Percentiles rank a stretch among this genome's conserved stretches.
Evolutionary conservation across 2,888 invertebrate species (phyloP).

Genomic region (Leucophenga montana): DNA sequence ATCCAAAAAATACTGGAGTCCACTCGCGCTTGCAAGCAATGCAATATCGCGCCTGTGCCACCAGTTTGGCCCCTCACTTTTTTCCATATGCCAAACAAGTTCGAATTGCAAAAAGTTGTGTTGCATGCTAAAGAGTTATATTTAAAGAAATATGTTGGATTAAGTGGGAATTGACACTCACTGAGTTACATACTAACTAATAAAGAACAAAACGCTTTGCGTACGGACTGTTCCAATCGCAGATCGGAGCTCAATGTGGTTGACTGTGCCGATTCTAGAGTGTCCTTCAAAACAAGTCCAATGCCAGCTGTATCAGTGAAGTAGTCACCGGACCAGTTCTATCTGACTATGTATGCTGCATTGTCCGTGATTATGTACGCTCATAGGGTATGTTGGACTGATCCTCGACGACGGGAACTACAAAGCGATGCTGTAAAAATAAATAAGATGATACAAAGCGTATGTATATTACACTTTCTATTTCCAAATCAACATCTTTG

Average conservation of each 20-base stretch:
- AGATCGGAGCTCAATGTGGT: slow-evolving; percentile 82
- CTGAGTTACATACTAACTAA: too few relatives aligned
- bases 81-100: too few relatives aligned
- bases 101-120: too few relatives aligned
- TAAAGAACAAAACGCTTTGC: slow-evolving; percentile 69
- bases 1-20: too few relatives aligned
- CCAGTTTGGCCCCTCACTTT: too few relatives aligned
- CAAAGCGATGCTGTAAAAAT: slow-evolving; percentile 82
- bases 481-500: slow-evolving; percentile 82
- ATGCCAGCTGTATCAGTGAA: slow-evolving; percentile 93
- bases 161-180: too few relatives aligned
- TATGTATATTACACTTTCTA: slow-evolving; percentile 75
- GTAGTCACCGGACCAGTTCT: slow-evolving; percentile 99
- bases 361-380: slow-evolving; percentile 99
- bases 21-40: too few relatives aligned
- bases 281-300: slow-evolving; percentile 79
- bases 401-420: slow-evolving; percentile 85
- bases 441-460: background rate
- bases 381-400: slow-evolving; percentile 92
- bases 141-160: too few relatives aligned
- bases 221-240: slow-evolving; percentile 91
- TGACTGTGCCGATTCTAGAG: slow-evolving; percentile 66
- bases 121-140: too few relatives aligned
- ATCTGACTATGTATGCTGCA: slow-evolving; percentile 95
- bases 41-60: too few relatives aligned